phyloP scores from a whole-genome alignment of 2,113 vertebrate species.

The Danionella cerebrum region DNA sequence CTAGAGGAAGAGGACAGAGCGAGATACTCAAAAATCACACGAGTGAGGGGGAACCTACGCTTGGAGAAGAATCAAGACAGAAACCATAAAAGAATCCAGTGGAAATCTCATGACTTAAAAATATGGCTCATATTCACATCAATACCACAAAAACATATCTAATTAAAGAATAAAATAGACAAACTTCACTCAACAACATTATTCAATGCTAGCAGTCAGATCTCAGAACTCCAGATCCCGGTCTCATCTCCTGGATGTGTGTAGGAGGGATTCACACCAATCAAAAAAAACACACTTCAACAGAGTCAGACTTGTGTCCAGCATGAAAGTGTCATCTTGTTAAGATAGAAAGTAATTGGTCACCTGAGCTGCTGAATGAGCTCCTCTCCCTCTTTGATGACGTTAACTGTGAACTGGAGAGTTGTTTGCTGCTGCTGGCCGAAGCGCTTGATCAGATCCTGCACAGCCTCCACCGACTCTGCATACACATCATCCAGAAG shows the following conservation, averaged over 20 bases:
- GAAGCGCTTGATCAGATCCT: constrained; percentile 96
- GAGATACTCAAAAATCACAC: background rate
- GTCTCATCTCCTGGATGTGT: background rate
- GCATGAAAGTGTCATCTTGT: background rate
- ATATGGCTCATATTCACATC: too few species aligned
- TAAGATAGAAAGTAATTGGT: background rate
- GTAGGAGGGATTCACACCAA: background rate
- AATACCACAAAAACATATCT: too few species aligned
- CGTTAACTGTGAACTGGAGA: constrained; percentile 93
- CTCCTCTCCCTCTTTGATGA: constrained; percentile 97
- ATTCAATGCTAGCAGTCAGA: too few species aligned
- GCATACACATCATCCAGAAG: constrained; percentile 96
- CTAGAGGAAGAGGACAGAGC: background rate
- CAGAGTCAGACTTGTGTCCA: background rate
- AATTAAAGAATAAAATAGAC: too few species aligned
- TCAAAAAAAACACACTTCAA: background rate
- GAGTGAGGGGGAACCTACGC: background rate
- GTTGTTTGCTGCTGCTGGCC: constrained; percentile 97
- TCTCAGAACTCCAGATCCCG: too few species aligned
- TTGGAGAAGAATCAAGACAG: background rate
- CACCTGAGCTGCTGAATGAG: constrained; percentile 97
- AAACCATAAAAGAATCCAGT: background rate
- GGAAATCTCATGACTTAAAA: too few species aligned
- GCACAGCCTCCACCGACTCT: constrained; percentile 95
- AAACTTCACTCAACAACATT: too few species aligned